A percentile compares a stretch with the other conserved stretches of the same genome.
Evolutionary conservation across 2,113 vertebrate genomes (phyloP).

Genomic region (Furnarius figulus): DNA sequence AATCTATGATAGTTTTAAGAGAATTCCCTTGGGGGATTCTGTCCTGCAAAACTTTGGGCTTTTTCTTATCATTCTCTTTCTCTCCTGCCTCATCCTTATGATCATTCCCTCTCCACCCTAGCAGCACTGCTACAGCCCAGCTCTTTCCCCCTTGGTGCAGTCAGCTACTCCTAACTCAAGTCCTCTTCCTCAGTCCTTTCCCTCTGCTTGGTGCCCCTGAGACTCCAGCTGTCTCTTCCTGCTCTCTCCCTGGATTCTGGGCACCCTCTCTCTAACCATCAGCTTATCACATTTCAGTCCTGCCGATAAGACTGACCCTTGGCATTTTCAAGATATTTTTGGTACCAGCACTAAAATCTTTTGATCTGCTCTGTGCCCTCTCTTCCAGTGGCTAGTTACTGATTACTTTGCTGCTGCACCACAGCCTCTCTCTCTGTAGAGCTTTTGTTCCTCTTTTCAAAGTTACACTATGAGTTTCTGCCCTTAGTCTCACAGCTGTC

Average conservation of each 20-base stretch:
- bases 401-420: background rate
- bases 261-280: background rate
- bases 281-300: background rate
- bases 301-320: background rate
- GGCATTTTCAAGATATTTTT: background rate
- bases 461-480: background rate
- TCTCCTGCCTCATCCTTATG: background rate
- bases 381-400: background rate
- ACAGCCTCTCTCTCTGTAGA: background rate
- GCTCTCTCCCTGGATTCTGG: background rate
- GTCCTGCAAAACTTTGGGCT: background rate
- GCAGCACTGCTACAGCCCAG: background rate
- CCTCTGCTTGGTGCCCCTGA: background rate
- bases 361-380: background rate
- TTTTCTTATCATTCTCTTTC: background rate
- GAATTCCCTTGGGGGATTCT: background rate
- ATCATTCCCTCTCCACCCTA: background rate
- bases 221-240: background rate
- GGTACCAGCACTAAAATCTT: background rate
- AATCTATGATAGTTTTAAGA: background rate
- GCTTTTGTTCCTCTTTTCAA: background rate
- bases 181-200: background rate
- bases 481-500: background rate
- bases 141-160: background rate
- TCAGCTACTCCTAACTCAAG: background rate